Evolutionary conservation across 1,140 invertebrate genomes (phyloP).

Genomic region (Gonatopus flavifemur): DNA sequence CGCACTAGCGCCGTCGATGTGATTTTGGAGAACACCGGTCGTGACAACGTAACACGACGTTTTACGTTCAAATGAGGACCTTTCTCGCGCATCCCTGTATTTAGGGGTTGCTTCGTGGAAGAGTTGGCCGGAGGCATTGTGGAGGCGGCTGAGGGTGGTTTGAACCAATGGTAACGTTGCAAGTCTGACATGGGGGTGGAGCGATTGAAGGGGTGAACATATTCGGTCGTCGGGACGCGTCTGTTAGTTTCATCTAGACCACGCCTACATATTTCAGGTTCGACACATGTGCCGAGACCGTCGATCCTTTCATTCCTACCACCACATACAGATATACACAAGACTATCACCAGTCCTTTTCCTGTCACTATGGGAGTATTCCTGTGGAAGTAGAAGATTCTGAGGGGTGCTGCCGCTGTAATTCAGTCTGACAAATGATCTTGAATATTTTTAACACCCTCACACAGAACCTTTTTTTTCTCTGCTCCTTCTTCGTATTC

Average conservation of each 20-base stretch:
- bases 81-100: slow-evolving; percentile 45
- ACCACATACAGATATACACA: too few relatives aligned
- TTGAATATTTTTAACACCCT: slow-evolving; percentile 54
- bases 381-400: too few relatives aligned
- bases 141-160: slow-evolving; percentile 37
- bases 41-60: slow-evolving; percentile 31
- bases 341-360: too few relatives aligned
- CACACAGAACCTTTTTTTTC: slow-evolving; percentile 34
- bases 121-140: slow-evolving; percentile 41
- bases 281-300: slow-evolving; percentile 54
- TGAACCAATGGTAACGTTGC: slow-evolving; percentile 44
- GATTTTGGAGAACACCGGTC: slow-evolving; percentile 13
- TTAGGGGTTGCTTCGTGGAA: slow-evolving; percentile 43
- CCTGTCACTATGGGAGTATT: too few relatives aligned
- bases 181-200: slow-evolving; percentile 52
- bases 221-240: slow-evolving; percentile 56
- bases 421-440: slow-evolving; percentile 55
- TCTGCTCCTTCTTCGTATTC: slow-evolving; percentile 26
- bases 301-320: slow-evolving; percentile 12
- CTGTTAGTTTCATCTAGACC: slow-evolving; percentile 51
- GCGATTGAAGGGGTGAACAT: slow-evolving; percentile 54
- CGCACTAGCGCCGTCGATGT: neutral
- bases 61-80: slow-evolving; percentile 49
- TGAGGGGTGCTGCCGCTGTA: slow-evolving; percentile 30
- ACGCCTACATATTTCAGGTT: slow-evolving; percentile 61